Evolutionary conservation across 2,113 vertebrate species (phyloP).

Genomic region (Mustelus asterias): DNA sequence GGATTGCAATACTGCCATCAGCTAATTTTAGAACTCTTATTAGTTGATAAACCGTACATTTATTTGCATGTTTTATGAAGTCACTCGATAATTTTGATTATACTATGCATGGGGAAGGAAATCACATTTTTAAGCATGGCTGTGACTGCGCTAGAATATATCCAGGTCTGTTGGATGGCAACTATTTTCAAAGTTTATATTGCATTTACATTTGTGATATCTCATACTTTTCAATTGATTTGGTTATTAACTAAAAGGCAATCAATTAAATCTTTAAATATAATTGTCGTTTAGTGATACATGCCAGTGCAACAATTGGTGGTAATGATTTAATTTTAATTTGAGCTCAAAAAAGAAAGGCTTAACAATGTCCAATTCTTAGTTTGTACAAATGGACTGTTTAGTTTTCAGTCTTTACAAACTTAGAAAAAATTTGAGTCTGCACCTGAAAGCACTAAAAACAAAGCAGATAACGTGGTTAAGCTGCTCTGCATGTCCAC

Average conservation of each 20-base stretch:
- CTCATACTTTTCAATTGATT: neutral
- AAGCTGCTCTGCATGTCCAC: conserved; percentile 42
- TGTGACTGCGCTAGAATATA: neutral
- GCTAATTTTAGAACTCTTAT: neutral
- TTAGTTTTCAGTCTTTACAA: neutral
- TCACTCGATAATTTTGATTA: neutral
- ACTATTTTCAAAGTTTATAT: neutral
- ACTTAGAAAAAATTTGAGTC: neutral
- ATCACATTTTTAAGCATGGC: neutral
- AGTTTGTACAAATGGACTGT: neutral
- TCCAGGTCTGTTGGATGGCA: neutral
- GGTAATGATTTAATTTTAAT: neutral
- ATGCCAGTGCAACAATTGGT: neutral
- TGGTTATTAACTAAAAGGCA: neutral
- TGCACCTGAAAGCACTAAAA: conserved; percentile 14
- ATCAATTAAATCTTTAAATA: neutral
- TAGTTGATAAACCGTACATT: neutral
- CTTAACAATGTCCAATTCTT: neutral
- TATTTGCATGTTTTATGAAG: neutral
- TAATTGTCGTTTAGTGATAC: neutral
- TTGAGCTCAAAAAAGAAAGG: neutral
- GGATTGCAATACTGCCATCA: neutral
- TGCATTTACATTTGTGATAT: neutral
- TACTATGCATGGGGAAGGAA: neutral
- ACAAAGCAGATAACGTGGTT: conserved; percentile 44